phyloP scores from a whole-genome alignment of 2,888 invertebrate species.

The Stenchaetothrips biformis region DNA sequence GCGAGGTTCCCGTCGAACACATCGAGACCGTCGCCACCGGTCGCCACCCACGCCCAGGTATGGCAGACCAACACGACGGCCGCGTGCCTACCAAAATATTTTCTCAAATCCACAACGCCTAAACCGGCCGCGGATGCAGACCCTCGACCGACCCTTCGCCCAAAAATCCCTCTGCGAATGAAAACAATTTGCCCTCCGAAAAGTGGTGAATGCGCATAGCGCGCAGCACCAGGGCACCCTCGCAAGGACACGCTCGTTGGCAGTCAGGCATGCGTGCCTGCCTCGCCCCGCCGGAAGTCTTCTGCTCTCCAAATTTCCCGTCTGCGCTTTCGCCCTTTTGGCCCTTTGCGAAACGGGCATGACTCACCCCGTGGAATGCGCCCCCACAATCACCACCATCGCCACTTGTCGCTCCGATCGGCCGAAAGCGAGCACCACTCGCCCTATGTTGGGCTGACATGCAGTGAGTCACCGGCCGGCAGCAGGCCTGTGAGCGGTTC shows the following conservation, averaged over 20 bases:
- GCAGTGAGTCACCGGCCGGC: too few species aligned
- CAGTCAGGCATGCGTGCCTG: conserved; percentile 5
- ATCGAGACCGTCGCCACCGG: not conserved
- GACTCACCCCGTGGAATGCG: too few species aligned
- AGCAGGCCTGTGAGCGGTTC: too few species aligned
- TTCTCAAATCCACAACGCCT: not conserved
- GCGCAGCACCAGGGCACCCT: not conserved
- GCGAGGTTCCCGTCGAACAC: not conserved
- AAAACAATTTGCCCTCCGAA: not conserved
- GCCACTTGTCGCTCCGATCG: too few species aligned
- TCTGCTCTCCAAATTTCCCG: too few species aligned
- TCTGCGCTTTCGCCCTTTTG: too few species aligned
- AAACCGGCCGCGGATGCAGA: too few species aligned
- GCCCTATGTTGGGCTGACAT: too few species aligned
- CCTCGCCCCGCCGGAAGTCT: not conserved
- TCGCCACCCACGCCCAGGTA: not conserved
- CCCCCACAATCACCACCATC: too few species aligned
- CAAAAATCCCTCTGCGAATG: not conserved
- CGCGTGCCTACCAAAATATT: conserved; percentile 1
- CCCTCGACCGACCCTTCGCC: not conserved
- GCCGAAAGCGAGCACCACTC: too few species aligned
- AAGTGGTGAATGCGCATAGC: not conserved
- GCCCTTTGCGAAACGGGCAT: too few species aligned
- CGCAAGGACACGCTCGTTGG: not conserved
- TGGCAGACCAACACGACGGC: not conserved